Conservation (phyloP, 2,888 invertebrate genomes). For the Elmis aenea region DNA sequence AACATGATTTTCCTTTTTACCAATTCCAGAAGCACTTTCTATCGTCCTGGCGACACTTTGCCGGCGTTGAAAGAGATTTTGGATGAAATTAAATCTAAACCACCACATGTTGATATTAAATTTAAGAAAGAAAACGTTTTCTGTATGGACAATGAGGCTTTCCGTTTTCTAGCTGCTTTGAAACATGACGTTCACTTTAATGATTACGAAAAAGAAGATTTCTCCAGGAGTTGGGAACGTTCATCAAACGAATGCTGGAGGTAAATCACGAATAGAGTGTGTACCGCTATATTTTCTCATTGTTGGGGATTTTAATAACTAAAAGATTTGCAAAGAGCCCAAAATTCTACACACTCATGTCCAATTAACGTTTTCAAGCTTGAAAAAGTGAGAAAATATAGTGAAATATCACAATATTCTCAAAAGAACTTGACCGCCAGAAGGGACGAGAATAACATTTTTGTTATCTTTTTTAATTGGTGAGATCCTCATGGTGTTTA, state of each 20-base stretch:
- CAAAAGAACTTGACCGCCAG: too few relatives aligned
- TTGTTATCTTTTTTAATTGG: too few relatives aligned
- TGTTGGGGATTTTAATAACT: too few relatives aligned
- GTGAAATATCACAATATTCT: too few relatives aligned
- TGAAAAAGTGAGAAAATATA: too few relatives aligned
- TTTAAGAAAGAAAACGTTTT: conserved; percentile 29
- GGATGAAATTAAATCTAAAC: conserved; percentile 19
- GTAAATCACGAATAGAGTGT: too few relatives aligned
- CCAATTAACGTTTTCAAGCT: too few relatives aligned
- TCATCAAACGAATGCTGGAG: conserved; percentile 10
- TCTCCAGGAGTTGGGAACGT: conserved; percentile 18
- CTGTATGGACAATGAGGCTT: conserved; percentile 35
- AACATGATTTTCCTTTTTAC: conserved; percentile 36
- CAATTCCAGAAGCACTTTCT: conserved; percentile 26
- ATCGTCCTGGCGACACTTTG: conserved; percentile 28
- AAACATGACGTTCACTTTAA: conserved; percentile 20
- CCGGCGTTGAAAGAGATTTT: conserved; percentile 25
- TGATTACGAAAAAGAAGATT: conserved; percentile 10
- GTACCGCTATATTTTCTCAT: too few relatives aligned
- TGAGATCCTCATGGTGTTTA: too few relatives aligned
- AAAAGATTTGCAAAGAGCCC: too few relatives aligned
- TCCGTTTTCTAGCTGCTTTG: conserved; percentile 29
- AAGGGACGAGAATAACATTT: too few relatives aligned
- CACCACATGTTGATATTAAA: conserved; percentile 28
- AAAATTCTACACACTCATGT: too few relatives aligned